Percentiles rank a stretch among this genome's conserved stretches.
These are phyloP conservation scores for Dolichopus griseipennis DNA, from an alignment of 2,888 invertebrate species.

Conservation along the genomic window DNA sequence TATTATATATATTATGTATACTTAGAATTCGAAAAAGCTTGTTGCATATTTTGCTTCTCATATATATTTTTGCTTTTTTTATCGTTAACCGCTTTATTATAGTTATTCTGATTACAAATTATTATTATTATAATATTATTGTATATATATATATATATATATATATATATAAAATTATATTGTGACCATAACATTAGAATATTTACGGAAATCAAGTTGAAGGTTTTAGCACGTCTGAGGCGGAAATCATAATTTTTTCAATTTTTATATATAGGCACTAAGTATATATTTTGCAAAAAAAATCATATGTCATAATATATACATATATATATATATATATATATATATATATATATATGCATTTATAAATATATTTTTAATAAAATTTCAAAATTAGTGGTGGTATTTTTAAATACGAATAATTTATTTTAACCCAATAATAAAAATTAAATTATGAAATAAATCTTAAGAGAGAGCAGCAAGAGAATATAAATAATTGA, in stretches of 20 bases:
- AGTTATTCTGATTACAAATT: not conserved
- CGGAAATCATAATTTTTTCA: slow-evolving; percentile 5
- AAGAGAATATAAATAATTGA: no score
- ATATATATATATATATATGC: no score
- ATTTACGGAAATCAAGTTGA: slow-evolving; percentile 13
- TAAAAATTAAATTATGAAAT: no score
- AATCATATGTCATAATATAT: no score
- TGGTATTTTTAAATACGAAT: no score
- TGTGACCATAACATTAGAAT: slow-evolving; percentile 7
- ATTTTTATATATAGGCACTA: not conserved
- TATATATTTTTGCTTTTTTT: slow-evolving; percentile 17
- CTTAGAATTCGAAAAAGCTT: not conserved
- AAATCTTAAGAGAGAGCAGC: no score
- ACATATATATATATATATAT: not conserved
- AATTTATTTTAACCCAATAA: no score
- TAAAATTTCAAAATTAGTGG: no score
- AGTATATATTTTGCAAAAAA: no score
- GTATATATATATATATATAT: slow-evolving; percentile 5
- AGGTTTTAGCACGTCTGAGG: slow-evolving; percentile 11
- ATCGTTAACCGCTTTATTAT: slow-evolving; percentile 15
- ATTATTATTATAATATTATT: not conserved
- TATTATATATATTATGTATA: no score
- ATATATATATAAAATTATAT: not conserved
- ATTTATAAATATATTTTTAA: not conserved
- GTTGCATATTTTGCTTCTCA: slow-evolving; percentile 16